These are phyloP conservation scores for Tigriopus japonicus DNA, from an alignment of 1,140 invertebrate genomes.

Conservation along the genomic window DNA sequence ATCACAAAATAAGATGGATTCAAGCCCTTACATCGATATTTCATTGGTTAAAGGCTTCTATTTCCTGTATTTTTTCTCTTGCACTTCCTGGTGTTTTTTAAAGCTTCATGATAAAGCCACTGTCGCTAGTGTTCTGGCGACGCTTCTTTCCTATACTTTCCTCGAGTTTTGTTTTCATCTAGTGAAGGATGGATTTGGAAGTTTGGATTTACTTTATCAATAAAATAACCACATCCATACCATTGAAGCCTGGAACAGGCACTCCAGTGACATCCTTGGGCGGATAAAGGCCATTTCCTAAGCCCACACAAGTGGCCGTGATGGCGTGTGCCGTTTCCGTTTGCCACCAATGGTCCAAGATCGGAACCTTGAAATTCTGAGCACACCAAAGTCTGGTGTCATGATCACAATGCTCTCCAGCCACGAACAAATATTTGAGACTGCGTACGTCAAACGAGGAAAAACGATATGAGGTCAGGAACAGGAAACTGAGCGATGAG, in stretches of 20 bases:
- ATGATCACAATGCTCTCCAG: slow-evolving; percentile 81
- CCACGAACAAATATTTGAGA: slow-evolving; percentile 60
- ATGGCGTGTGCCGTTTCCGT: slow-evolving; percentile 80
- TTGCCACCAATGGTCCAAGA: slow-evolving; percentile 92
- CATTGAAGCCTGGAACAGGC: slow-evolving; percentile 61
- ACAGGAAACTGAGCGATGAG: no score
- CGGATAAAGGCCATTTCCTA: slow-evolving; percentile 38
- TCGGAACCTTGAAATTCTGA: slow-evolving; percentile 54
- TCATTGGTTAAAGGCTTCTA: no score
- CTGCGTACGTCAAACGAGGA: slow-evolving; percentile 23
- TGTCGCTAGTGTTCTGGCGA: no score
- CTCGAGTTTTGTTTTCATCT: no score
- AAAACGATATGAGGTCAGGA: no score
- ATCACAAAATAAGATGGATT: no score
- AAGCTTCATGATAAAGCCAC: no score
- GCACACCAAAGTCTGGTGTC: slow-evolving; percentile 74
- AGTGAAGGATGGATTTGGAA: no score
- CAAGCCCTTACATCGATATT: no score
- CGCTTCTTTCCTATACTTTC: no score
- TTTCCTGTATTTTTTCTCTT: no score
- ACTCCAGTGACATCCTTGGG: slow-evolving; percentile 49
- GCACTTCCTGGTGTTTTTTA: no score
- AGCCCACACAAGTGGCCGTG: slow-evolving; percentile 57
- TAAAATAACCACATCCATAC: slow-evolving; percentile 34
- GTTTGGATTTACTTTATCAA: neutral